phyloP scores from a whole-genome alignment of 2,888 invertebrate genomes.

The Clivina fossor region DNA sequence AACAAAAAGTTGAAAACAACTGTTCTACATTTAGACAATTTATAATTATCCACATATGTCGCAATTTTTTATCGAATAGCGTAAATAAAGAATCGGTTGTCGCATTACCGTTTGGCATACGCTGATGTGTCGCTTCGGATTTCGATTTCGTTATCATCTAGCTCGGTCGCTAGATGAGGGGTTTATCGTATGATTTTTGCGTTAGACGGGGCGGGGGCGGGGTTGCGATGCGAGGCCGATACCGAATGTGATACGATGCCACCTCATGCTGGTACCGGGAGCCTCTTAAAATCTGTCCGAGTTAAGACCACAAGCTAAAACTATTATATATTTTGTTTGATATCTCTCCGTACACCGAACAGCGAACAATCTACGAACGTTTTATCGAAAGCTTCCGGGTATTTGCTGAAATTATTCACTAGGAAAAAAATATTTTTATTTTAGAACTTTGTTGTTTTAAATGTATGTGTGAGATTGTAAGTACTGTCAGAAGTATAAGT shows the following conservation, averaged over 20 bases:
- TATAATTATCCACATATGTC: too few relatives aligned
- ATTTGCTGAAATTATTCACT: not conserved
- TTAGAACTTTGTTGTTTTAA: not conserved
- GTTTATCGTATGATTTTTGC: conserved; percentile 28
- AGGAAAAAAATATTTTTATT: not conserved
- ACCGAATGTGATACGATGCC: conserved; percentile 3
- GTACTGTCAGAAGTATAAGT: not conserved
- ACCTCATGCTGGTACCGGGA: conserved; percentile 30
- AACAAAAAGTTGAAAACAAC: too few relatives aligned
- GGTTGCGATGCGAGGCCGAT: too few relatives aligned
- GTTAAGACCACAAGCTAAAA: conserved; percentile 16
- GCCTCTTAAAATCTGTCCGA: conserved; percentile 27
- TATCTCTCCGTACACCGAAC: too few relatives aligned
- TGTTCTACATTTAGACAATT: too few relatives aligned
- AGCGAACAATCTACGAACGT: too few relatives aligned
- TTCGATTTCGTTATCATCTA: conserved; percentile 23
- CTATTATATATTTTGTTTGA: too few relatives aligned
- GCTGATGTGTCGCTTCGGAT: conserved; percentile 13
- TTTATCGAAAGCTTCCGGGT: too few relatives aligned
- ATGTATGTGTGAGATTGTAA: not conserved
- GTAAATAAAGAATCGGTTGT: too few relatives aligned
- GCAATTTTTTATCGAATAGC: too few relatives aligned
- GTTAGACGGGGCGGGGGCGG: too few relatives aligned
- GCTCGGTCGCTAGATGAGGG: conserved; percentile 30
- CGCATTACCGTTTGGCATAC: conserved; percentile 15